A percentile compares a stretch with the other conserved stretches of the same genome.
These are phyloP conservation scores for Drosophila algonquin DNA, from an alignment of 2,888 invertebrate species.

Conservation along the genomic window DNA sequence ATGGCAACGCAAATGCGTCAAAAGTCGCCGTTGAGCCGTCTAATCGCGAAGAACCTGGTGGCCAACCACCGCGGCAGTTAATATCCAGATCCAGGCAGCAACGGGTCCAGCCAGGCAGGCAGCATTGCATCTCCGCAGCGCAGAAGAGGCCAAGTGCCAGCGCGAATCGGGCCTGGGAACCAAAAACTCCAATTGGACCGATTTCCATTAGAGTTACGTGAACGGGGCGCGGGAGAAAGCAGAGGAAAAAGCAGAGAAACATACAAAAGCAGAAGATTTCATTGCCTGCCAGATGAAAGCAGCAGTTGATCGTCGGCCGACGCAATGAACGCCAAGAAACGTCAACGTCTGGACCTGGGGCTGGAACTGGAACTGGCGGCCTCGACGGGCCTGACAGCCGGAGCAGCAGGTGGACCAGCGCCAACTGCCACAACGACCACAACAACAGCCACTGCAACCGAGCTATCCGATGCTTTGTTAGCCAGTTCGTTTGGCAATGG, in stretches of 20 bases:
- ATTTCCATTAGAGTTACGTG: background rate
- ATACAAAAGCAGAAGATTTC: background rate
- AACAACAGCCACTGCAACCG: conserved; percentile 3
- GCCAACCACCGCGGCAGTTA: conserved; percentile 36
- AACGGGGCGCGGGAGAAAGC: background rate
- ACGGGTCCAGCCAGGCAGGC: conserved; percentile 15
- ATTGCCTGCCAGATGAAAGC: background rate
- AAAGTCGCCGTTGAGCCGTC: conserved; percentile 22
- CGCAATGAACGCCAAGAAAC: conserved; percentile 67
- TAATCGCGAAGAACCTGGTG: conserved; percentile 20
- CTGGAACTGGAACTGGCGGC: conserved; percentile 38
- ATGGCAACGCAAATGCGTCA: conserved; percentile 30
- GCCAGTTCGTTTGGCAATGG: conserved; percentile 15
- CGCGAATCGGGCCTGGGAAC: background rate
- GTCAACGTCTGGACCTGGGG: conserved; percentile 68
- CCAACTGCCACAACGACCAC: conserved; percentile 8
- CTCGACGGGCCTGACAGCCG: background rate
- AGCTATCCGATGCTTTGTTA: conserved; percentile 29
- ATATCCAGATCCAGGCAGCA: conserved; percentile 23
- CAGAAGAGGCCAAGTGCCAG: conserved; percentile 5
- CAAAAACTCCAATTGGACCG: background rate
- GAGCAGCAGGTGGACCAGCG: no score
- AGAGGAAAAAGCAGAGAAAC: background rate
- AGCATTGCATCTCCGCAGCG: background rate
- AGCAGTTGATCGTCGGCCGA: conserved; percentile 6